Evolutionary conservation across 2,797 vertebrate genomes (phyloP).

Genomic region (Malurus splendens): DNA sequence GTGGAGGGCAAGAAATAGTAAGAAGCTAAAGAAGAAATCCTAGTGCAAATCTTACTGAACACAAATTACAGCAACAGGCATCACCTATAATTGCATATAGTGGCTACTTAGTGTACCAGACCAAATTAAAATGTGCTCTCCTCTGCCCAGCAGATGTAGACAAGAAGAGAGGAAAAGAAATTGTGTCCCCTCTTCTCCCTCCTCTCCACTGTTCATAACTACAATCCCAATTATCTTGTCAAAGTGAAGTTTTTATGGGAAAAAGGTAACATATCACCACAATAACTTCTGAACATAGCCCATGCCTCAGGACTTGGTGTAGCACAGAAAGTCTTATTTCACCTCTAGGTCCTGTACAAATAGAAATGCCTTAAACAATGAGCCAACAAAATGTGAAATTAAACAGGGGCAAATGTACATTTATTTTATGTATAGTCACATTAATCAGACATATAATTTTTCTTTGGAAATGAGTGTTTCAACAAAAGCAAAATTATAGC

Average conservation of each 20-base stretch:
- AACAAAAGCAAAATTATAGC: not conserved
- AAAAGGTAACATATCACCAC: conserved; percentile 2
- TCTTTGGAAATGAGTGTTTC: conserved; percentile 1
- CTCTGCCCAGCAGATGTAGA: not conserved
- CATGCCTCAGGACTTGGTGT: not conserved
- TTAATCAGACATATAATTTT: not conserved
- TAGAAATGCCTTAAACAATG: not conserved
- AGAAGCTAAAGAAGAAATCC: not conserved
- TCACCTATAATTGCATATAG: not conserved
- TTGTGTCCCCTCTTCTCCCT: not conserved
- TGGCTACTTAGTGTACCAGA: not conserved
- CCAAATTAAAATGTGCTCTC: conserved; percentile 1
- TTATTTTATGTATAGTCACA: not conserved
- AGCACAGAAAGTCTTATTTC: not conserved
- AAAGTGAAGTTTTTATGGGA: not conserved
- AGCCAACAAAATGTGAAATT: conserved; percentile 10
- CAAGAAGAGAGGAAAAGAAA: not conserved
- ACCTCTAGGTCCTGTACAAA: not conserved
- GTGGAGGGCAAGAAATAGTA: not conserved
- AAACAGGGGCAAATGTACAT: not conserved
- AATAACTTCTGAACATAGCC: not conserved
- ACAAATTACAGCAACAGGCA: not conserved
- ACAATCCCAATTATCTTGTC: conserved; percentile 8
- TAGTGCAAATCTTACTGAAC: not conserved
- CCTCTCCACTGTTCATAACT: not conserved